Conservation (phyloP, 2,888 invertebrate genomes). For the Axea sp. region DNA sequence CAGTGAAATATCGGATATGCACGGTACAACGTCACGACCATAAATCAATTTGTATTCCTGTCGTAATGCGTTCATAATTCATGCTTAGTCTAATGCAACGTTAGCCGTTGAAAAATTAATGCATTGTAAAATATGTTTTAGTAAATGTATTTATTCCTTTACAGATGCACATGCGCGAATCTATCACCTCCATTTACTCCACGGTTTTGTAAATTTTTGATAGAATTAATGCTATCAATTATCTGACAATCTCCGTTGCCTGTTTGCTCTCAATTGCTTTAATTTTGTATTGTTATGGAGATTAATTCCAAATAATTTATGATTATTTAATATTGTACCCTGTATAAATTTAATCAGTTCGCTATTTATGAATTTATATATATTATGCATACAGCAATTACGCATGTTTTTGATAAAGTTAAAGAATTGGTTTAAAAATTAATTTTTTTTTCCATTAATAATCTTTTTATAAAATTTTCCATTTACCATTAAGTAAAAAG, state of each 20-base stretch:
- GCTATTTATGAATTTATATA: too few relatives aligned
- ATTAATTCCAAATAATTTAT: too few relatives aligned
- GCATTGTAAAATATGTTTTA: conserved; percentile 67
- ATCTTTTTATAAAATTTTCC: too few relatives aligned
- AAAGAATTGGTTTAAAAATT: too few relatives aligned
- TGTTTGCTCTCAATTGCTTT: too few relatives aligned
- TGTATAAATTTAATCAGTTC: too few relatives aligned
- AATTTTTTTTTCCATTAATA: too few relatives aligned
- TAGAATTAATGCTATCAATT: conserved; percentile 25
- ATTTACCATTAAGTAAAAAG: too few relatives aligned
- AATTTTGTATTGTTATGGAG: too few relatives aligned
- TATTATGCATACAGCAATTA: too few relatives aligned
- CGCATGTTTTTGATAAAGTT: too few relatives aligned
- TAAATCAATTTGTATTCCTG: conserved; percentile 78
- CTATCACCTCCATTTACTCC: conserved; percentile 32
- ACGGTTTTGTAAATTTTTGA: background rate
- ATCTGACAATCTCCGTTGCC: conserved; percentile 8
- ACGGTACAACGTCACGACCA: conserved; percentile 72
- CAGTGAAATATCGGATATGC: conserved; percentile 76
- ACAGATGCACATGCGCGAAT: conserved; percentile 18
- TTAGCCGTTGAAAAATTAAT: conserved; percentile 74
- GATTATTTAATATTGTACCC: too few relatives aligned
- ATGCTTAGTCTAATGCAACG: conserved; percentile 75
- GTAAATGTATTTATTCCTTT: conserved; percentile 38
- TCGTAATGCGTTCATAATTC: conserved; percentile 78